phyloP scores from a whole-genome alignment of 1,140 invertebrate species.

The Ganaspis sp. region DNA sequence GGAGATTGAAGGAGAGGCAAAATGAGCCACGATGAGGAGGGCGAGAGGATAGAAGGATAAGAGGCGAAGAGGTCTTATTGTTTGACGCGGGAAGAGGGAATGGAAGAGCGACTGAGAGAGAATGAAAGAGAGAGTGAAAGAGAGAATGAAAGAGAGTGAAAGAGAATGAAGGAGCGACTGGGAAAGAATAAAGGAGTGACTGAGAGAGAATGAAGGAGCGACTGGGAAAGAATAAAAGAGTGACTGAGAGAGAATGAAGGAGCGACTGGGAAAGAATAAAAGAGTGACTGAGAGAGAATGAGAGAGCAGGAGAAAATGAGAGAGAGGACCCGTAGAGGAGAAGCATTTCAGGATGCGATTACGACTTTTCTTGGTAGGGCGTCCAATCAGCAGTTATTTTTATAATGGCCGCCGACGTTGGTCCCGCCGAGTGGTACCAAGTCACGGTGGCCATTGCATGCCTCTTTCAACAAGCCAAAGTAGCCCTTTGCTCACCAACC shows the following conservation, averaged over 20 bases:
- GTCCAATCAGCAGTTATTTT: constrained; percentile 77
- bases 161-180: constrained; percentile 31
- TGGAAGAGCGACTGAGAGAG: constrained; percentile 33
- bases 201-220: too few relatives aligned
- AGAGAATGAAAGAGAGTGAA: constrained; percentile 19
- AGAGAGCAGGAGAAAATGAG: constrained; percentile 34
- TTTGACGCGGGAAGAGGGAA: constrained; percentile 41
- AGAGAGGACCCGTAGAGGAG: constrained; percentile 48
- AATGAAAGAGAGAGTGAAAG: constrained; percentile 35
- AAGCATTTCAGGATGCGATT: constrained; percentile 74
- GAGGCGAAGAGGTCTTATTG: constrained; percentile 44
- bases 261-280: constrained; percentile 31
- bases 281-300: constrained; percentile 32
- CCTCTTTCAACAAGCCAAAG: constrained; percentile 56
- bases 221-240: too few relatives aligned
- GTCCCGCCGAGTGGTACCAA: constrained; percentile 53
- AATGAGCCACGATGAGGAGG: constrained; percentile 35
- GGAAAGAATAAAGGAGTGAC: too few relatives aligned
- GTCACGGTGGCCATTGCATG: constrained; percentile 59
- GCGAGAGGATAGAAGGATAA: constrained; percentile 31
- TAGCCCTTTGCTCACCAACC: constrained; percentile 56
- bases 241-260: too few relatives aligned
- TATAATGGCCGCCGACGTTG: constrained; percentile 70
- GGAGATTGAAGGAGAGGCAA: constrained; percentile 35
- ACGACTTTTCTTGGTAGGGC: constrained; percentile 77